Percentiles rank a stretch among this genome's conserved stretches.
Evolutionary conservation across 2,797 vertebrate species (phyloP).

Genomic region (Gouania willdenowi): DNA sequence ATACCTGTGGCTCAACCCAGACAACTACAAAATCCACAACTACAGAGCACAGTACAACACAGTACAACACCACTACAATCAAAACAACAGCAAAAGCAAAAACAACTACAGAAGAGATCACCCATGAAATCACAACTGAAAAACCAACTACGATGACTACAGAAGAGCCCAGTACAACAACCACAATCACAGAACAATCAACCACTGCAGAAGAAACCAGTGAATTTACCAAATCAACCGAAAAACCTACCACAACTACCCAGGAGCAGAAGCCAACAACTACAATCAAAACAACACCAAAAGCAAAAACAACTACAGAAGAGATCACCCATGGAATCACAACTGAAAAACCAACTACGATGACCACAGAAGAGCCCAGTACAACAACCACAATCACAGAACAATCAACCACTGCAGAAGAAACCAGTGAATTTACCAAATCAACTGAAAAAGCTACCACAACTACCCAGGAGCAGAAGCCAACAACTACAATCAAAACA

Average conservation of each 20-base stretch:
- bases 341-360: neutral
- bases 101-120: neutral
- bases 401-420: neutral
- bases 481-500: no score
- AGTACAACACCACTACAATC: neutral
- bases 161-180: neutral
- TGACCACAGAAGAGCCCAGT: no score
- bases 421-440: neutral
- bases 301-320: accelerated
- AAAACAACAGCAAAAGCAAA: neutral
- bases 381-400: no score
- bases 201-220: no score
- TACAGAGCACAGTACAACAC: no score
- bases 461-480: no score
- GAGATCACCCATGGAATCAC: neutral
- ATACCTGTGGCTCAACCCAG: neutral
- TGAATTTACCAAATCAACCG: neutral
- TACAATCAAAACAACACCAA: neutral
- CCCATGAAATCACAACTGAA: neutral
- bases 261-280: no score
- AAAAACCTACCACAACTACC: no score
- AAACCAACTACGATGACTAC: neutral
- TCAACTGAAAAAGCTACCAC: neutral
- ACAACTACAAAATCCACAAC: no score
- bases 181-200: neutral